Evolutionary conservation across 2,797 vertebrate species (phyloP), one percentile per base, ranked within the genome.

Genomic region (Epinephelus awoara): DNA sequence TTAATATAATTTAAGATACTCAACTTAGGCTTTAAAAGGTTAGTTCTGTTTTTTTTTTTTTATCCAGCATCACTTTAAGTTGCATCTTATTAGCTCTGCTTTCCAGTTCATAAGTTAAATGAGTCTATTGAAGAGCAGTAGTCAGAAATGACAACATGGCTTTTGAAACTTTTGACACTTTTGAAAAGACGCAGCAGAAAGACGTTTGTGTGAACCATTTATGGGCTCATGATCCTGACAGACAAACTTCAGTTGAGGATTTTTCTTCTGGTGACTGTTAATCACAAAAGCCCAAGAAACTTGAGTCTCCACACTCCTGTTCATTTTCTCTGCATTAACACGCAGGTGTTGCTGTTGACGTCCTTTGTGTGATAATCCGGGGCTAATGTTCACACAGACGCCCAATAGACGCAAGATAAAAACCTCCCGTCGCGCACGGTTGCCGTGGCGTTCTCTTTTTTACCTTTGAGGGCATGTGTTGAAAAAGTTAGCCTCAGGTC

Each of bases 301-400:
- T 13, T 61, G 42, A 27, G 40, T 29, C 27, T 56, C 17, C 40
- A 38, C 49, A 1, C 46, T 46, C 25, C 58, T 4, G 18, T 46
- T 78, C 42, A 56, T 66, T 52, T 76, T 70, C 27, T 80, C 51
- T 27, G 27, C n/a, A 52, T 72, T 61, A 40, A 58, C 27, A 58
- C 49, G 54, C 29, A 11, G 21, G 23, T 54, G 17, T 62, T 8
- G 11, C 12, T 61, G 49, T 46, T 14, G 19, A 17, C 0, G 54
- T 44, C 65, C 62, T 82, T 85, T 87, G 80, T 88, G 52, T 4
- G 6, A 44, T 82, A 83, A 86, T 82, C 79, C 66, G 1, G 29
- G 40, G 11, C 42, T 12, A 79, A 25, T n/a, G 19, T 59, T 79
- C 69, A 42, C 65, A 17, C 56, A 63, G 46, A 64, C 12, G 10